Conservation (phyloP, 2,888 invertebrate species). For the Cosmia trapezina region DNA sequence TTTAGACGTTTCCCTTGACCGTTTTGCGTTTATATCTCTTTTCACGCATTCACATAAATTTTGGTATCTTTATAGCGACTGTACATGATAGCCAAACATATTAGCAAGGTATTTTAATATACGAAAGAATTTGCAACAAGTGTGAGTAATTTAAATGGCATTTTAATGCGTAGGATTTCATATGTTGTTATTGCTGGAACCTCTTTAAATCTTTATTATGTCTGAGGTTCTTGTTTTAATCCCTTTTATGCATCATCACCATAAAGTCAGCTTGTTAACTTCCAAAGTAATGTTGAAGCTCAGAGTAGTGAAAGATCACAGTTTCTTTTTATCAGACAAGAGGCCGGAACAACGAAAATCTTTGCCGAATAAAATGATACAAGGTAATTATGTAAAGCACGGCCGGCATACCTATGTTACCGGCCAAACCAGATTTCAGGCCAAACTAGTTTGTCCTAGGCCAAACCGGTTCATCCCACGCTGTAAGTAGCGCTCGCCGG, state of each 20-base stretch:
- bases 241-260: neutral
- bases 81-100: slow-evolving; percentile 28
- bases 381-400: too few relatives aligned
- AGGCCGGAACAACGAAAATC: too few relatives aligned
- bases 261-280: neutral
- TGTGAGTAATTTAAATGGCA: slow-evolving; percentile 25
- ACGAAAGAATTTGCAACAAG: slow-evolving; percentile 23
- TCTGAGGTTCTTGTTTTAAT: neutral
- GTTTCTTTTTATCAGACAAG: too few relatives aligned
- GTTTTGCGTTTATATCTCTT: slow-evolving; percentile 28
- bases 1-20: slow-evolving; percentile 51
- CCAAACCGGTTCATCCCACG: too few relatives aligned
- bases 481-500: too few relatives aligned
- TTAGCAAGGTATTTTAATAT: slow-evolving; percentile 27
- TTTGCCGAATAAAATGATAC: too few relatives aligned
- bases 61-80: slow-evolving; percentile 31
- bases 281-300: neutral
- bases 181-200: slow-evolving; percentile 4
- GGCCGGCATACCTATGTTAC: too few relatives aligned
- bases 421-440: too few relatives aligned
- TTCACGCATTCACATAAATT: slow-evolving; percentile 43
- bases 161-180: slow-evolving; percentile 8
- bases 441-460: too few relatives aligned
- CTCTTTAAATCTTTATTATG: neutral
- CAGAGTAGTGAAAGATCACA: neutral